A percentile compares a stretch with the other conserved stretches of the same genome.
Evolutionary conservation across 92 coral and sea anemone genomes (phyloP).

Genomic region (Scolanthus callimorphus): DNA sequence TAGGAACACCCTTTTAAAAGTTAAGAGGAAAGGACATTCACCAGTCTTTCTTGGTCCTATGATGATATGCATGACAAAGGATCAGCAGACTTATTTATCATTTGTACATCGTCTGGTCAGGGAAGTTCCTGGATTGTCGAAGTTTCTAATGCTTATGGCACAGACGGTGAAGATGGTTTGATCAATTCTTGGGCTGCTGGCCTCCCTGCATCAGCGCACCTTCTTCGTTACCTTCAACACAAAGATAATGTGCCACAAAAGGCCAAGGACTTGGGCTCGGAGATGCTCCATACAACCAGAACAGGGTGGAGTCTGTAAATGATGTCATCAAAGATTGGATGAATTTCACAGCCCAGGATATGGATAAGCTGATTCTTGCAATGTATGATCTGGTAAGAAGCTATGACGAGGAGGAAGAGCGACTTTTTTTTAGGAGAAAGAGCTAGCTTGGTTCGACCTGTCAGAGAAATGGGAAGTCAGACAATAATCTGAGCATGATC

Average conservation of each 20-base stretch:
- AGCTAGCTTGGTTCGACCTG: slow-evolving; percentile 52
- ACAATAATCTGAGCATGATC: slow-evolving; percentile 6
- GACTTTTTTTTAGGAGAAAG: too few species aligned
- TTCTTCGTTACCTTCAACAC: slow-evolving; percentile 43
- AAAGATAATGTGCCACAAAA: slow-evolving; percentile 37
- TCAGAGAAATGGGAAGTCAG: slow-evolving; percentile 57
- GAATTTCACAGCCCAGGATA: slow-evolving; percentile 36
- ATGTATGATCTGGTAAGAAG: slow-evolving; percentile 25
- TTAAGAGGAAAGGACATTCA: background rate
- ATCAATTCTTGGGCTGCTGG: slow-evolving; percentile 38
- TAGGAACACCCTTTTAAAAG: slow-evolving; percentile 1
- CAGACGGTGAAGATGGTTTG: slow-evolving; percentile 30
- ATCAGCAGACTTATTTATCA: slow-evolving; percentile 12
- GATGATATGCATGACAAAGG: slow-evolving; percentile 33
- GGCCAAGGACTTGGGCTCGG: slow-evolving; percentile 37
- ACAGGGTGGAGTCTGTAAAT: slow-evolving; percentile 35
- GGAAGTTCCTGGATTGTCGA: slow-evolving; percentile 7
- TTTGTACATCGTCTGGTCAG: slow-evolving; percentile 10
- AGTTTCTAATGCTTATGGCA: slow-evolving; percentile 35
- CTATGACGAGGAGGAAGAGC: slow-evolving; percentile 43
- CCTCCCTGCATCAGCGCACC: slow-evolving; percentile 18
- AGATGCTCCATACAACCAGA: slow-evolving; percentile 40
- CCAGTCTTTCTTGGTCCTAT: slow-evolving; percentile 7
- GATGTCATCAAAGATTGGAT: slow-evolving; percentile 36
- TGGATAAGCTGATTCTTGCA: slow-evolving; percentile 39